phyloP scores from a whole-genome alignment of 1,140 invertebrate genomes.

The Olivierus martensii region DNA sequence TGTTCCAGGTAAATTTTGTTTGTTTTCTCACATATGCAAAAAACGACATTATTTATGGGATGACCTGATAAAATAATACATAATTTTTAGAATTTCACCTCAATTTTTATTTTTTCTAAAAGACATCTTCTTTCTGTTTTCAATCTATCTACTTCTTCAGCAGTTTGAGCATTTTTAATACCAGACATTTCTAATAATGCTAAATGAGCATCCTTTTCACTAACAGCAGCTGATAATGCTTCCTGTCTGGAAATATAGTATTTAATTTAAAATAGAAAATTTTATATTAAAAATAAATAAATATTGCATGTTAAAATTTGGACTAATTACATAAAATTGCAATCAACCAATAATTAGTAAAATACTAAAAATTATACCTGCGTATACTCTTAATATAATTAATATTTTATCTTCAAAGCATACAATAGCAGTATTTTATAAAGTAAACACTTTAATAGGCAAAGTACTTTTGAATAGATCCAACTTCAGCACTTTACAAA shows the following conservation, averaged over 20 bases:
- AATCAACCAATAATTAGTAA: no score
- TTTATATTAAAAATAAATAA: background rate
- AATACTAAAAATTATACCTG: no score
- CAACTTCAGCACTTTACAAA: no score
- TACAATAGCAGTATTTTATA: no score
- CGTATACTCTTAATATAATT: no score
- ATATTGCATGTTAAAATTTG: background rate
- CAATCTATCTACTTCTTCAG: constrained; percentile 45
- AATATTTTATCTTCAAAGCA: no score
- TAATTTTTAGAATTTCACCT: constrained; percentile 34
- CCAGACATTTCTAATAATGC: constrained; percentile 64
- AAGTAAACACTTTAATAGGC: no score
- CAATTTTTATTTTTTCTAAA: constrained; percentile 48
- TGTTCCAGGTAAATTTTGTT: no score
- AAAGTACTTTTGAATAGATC: no score
- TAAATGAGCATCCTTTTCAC: constrained; percentile 72
- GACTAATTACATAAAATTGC: no score
- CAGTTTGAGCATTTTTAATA: constrained; percentile 45
- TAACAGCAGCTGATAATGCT: constrained; percentile 60
- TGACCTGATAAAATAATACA: background rate
- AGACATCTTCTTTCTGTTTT: constrained; percentile 45
- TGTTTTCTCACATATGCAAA: no score
- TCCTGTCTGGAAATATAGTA: constrained; percentile 48
- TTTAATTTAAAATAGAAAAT: background rate
- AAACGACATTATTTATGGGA: no score